Evolutionary conservation across 2,888 invertebrate genomes (phyloP), one percentile per base, ranked within the genome.

Genomic region (Xestia xanthographa): DNA sequence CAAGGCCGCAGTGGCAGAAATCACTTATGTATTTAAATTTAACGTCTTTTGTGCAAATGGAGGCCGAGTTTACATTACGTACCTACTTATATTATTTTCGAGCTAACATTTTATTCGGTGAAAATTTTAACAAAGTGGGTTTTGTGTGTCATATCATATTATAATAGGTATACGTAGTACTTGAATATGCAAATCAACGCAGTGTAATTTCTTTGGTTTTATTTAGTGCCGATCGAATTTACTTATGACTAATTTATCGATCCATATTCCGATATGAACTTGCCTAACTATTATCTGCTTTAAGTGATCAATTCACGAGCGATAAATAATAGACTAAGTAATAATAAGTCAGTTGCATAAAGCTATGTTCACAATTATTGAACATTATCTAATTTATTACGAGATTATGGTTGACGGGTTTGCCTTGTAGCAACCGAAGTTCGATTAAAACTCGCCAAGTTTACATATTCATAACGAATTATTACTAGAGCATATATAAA

Each of bases 361-460:
- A 80, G 50, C 48, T 50, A 45, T 78, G 77, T 75, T 67, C 69
- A 82, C 70, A 82, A 72, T 75, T 67, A 75, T 75, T 78, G 56
- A 82, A 82, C 62, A 87, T 77, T 87, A 82, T 88, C 79, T 88
- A 84, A 91, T 91, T 90, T 90, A 90, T 81, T 88, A 86, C 86
- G 85, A 89, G 84, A 85, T 87, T 84, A 88, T 85, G 80, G 85
- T 45, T 29, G 90, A 89, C 92, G 80, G 85, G 92, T 91, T 93
- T 88, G 85, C 93, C 93, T 93, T 92, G 92, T 88, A 88, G 82
- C 81, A 84, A 90, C 80, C 84, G 82, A 91, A 90, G 89, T 83
- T 91, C 88, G 88, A 92, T 90, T 90, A 86, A 91, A 90, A 88
- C 89, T 87, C 83, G 53, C 29, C 73, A 69, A 79, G 72, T 86